phyloP scores from a whole-genome alignment of 2,888 invertebrate genomes.

The Drosophila affinis region DNA sequence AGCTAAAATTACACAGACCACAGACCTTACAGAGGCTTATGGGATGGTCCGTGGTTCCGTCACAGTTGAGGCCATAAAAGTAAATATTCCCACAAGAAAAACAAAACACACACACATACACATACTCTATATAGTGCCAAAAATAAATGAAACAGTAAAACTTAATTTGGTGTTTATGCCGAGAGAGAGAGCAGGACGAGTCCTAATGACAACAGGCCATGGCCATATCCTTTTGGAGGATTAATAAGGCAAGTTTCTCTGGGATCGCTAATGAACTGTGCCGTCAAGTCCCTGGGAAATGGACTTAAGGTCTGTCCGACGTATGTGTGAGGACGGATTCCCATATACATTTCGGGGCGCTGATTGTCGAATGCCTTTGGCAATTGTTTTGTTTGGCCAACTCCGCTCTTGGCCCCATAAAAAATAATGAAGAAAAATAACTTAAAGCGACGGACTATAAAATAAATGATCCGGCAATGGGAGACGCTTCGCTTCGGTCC shows the following conservation, averaged over 20 bases:
- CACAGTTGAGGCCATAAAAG: constrained; percentile 31
- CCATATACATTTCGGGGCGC: constrained; percentile 19
- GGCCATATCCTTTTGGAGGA: constrained; percentile 56
- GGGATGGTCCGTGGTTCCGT: neutral
- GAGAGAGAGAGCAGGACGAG: constrained; percentile 8
- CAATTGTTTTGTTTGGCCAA: constrained; percentile 33
- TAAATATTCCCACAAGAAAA: constrained; percentile 16
- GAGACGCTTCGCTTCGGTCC: constrained; percentile 28
- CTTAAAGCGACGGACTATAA: constrained; percentile 74
- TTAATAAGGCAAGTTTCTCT: constrained; percentile 69
- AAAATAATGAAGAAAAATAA: constrained; percentile 78
- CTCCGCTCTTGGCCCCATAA: constrained; percentile 46
- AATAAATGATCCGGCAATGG: constrained; percentile 73
- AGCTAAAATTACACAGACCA: constrained; percentile 50
- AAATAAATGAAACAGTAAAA: constrained; percentile 71
- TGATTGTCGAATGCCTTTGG: constrained; percentile 70
- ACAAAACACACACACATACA: constrained; percentile 20
- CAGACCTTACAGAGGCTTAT: constrained; percentile 27
- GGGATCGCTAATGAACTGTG: constrained; percentile 69
- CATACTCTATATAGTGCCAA: constrained; percentile 32
- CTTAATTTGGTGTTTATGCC: constrained; percentile 75
- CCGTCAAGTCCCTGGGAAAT: constrained; percentile 62
- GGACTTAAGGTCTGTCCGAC: constrained; percentile 54
- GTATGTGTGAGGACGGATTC: constrained; percentile 50
- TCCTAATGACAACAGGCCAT: constrained; percentile 65